Evolutionary conservation across 2,797 vertebrate genomes (phyloP).

Genomic region (Muraenolepis orangiensis): DNA sequence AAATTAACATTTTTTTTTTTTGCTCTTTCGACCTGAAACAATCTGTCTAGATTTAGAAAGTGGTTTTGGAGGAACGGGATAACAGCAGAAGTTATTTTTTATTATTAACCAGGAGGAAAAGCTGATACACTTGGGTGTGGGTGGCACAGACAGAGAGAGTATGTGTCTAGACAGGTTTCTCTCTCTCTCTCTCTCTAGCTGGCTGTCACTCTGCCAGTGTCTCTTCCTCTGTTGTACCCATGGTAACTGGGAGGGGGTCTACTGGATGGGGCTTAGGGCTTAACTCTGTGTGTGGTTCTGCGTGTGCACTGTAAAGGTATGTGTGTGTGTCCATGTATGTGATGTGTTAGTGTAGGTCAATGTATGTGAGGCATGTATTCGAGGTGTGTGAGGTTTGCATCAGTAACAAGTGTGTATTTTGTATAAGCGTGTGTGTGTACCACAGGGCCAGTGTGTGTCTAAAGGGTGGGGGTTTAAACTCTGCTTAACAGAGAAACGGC

Average conservation of each 20-base stretch:
- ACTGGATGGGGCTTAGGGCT: conserved; percentile 69
- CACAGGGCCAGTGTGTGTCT: background rate
- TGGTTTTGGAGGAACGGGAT: background rate
- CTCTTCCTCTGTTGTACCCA: background rate
- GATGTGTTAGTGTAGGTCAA: conserved; percentile 25
- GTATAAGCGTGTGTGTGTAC: background rate
- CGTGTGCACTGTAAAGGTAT: too few relatives aligned
- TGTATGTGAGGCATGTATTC: background rate
- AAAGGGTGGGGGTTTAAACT: conserved; percentile 55
- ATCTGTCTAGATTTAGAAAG: background rate
- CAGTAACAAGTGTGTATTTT: conserved; percentile 24
- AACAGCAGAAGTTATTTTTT: conserved; percentile 40
- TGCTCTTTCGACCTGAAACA: background rate
- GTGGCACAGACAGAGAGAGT: conserved; percentile 37
- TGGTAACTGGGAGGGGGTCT: conserved; percentile 53
- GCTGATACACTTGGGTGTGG: conserved; percentile 21
- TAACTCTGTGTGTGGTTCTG: conserved; percentile 25
- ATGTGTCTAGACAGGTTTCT: conserved; percentile 66
- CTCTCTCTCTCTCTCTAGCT: conserved; percentile 26
- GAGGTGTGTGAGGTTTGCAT: conserved; percentile 29
- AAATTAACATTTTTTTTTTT: background rate
- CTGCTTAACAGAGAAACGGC: conserved; percentile 62
- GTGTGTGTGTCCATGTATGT: conserved; percentile 32
- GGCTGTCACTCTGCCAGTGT: too few relatives aligned
- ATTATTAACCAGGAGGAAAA: conserved; percentile 43